These are phyloP conservation scores for Dicentrarchus labrax DNA, from an alignment of 2,113 vertebrate genomes.

Conservation along the genomic window DNA sequence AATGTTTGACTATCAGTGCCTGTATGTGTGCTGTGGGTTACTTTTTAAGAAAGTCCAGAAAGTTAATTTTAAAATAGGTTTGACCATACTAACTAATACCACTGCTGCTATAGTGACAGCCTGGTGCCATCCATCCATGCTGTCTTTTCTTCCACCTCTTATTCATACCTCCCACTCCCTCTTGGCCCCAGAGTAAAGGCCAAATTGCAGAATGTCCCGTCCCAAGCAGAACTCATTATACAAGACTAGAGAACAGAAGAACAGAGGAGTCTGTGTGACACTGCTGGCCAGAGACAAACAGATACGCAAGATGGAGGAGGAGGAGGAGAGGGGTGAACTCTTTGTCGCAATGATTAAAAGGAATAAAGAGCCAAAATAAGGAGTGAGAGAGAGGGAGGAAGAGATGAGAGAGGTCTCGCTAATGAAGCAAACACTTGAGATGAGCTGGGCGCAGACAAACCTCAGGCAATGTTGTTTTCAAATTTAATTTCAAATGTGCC, in stretches of 20 bases:
- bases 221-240: slow-evolving; percentile 73
- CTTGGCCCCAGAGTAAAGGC: slow-evolving; percentile 63
- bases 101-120: slow-evolving; percentile 46
- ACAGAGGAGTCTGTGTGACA: slow-evolving; percentile 73
- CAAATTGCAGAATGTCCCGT: slow-evolving; percentile 61
- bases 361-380: slow-evolving; percentile 52
- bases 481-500: slow-evolving; percentile 27
- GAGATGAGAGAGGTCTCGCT: slow-evolving; percentile 54
- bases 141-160: slow-evolving; percentile 43
- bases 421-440: slow-evolving; percentile 67
- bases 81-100: neutral
- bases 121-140: slow-evolving; percentile 38
- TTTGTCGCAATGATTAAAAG: slow-evolving; percentile 54
- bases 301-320: slow-evolving; percentile 46
- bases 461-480: slow-evolving; percentile 32
- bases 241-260: slow-evolving; percentile 56
- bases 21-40: neutral
- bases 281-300: slow-evolving; percentile 59
- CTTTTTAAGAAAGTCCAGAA: neutral
- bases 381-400: slow-evolving; percentile 29
- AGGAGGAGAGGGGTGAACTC: neutral
- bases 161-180: slow-evolving; percentile 45
- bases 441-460: slow-evolving; percentile 26
- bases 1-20: neutral
- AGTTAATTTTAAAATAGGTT: neutral